phyloP scores from a whole-genome alignment of 2,797 vertebrate genomes.

The Sarcoramphus papa region DNA sequence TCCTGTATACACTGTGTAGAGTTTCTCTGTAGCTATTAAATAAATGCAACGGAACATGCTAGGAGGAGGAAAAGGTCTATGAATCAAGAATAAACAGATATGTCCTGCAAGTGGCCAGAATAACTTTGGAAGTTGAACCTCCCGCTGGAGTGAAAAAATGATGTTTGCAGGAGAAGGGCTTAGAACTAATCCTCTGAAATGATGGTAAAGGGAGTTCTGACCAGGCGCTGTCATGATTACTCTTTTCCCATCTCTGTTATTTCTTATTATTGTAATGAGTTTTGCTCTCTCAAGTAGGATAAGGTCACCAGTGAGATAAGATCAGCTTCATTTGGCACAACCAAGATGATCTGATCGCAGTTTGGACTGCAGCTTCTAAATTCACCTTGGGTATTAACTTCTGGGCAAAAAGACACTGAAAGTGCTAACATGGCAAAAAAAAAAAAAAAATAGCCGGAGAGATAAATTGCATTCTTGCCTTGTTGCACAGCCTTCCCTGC shows the following conservation, averaged over 20 bases:
- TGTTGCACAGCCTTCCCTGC: neutral
- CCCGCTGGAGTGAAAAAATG: constrained; percentile 64
- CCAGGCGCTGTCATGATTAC: constrained; percentile 21
- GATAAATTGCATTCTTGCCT: neutral
- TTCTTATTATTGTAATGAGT: constrained; percentile 69
- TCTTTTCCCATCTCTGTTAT: constrained; percentile 50
- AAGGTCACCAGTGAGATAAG: constrained; percentile 72
- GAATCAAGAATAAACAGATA: constrained; percentile 35
- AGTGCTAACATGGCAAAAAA: constrained; percentile 44
- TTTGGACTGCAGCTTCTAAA: constrained; percentile 64
- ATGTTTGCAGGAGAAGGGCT: constrained; percentile 35
- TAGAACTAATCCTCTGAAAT: constrained; percentile 61
- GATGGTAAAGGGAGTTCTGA: constrained; percentile 61
- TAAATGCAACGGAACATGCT: neutral
- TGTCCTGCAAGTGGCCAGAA: constrained; percentile 20
- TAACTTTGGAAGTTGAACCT: constrained; percentile 44
- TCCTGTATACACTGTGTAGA: neutral
- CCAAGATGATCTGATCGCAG: constrained; percentile 59
- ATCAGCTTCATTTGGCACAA: constrained; percentile 71
- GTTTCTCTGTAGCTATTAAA: constrained; percentile 11
- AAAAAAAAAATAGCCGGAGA: neutral
- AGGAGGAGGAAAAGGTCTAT: constrained; percentile 13
- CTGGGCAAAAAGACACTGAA: constrained; percentile 29
- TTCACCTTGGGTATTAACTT: constrained; percentile 68
- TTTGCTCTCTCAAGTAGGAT: constrained; percentile 64